Percentiles rank a stretch among this genome's conserved stretches.
phyloP scores from a whole-genome alignment of 2,797 vertebrate species.

The Anableps anableps region DNA sequence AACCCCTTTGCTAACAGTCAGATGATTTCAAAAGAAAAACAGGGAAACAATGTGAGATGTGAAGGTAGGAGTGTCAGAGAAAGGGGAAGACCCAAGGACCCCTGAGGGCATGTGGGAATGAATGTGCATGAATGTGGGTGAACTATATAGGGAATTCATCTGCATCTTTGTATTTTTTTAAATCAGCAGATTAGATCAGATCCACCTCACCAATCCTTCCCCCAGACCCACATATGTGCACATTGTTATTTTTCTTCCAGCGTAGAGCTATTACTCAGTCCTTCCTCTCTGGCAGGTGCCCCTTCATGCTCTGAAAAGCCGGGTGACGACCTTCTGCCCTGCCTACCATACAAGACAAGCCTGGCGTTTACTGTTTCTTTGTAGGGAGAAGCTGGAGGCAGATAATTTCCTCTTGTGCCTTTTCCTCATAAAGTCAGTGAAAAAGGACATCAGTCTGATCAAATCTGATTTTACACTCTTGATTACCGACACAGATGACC shows the following conservation, averaged over 20 bases:
- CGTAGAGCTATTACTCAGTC: constrained; percentile 66
- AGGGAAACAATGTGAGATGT: constrained; percentile 39
- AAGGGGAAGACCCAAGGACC: constrained; percentile 58
- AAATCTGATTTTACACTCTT: too few relatives aligned
- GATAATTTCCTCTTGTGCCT: neutral
- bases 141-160: constrained; percentile 44
- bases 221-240: constrained; percentile 45
- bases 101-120: constrained; percentile 12
- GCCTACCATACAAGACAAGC: constrained; percentile 28
- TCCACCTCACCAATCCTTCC: constrained; percentile 15
- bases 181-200: constrained; percentile 50
- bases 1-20: constrained; percentile 38
- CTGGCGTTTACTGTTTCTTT: neutral
- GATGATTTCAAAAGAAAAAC: constrained; percentile 69
- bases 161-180: constrained; percentile 33
- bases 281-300: constrained; percentile 75
- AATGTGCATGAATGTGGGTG: constrained; percentile 25
- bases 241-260: constrained; percentile 51
- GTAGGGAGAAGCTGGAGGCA: neutral
- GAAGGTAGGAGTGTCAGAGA: constrained; percentile 36
- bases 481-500: too few relatives aligned
- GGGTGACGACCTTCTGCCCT: constrained; percentile 3
- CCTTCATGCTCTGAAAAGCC: constrained; percentile 52
- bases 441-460: neutral
- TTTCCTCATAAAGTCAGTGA: neutral